Conservation (phyloP, 1,140 invertebrate species). For the Drosophila nigrodunni region DNA sequence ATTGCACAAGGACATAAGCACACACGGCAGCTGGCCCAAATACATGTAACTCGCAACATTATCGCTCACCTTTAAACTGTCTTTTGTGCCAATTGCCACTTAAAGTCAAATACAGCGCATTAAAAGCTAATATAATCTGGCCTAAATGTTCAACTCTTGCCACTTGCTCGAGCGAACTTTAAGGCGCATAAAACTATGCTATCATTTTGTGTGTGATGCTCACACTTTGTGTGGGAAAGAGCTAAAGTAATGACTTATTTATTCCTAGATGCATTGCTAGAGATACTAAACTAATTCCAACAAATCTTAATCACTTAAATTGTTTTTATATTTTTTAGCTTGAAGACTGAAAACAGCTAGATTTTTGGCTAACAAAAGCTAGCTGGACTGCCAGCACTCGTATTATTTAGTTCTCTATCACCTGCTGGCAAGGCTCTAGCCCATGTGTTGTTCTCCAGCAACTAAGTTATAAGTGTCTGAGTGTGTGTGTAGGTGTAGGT, state of each 20-base stretch:
- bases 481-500: background rate
- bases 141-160: background rate
- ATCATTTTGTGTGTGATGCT: constrained; percentile 1
- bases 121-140: constrained; percentile 27
- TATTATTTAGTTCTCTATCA: background rate
- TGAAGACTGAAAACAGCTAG: too few relatives aligned
- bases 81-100: constrained; percentile 17
- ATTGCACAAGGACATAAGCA: constrained; percentile 57
- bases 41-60: too few relatives aligned
- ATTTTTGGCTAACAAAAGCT: too few relatives aligned
- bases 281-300: too few relatives aligned
- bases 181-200: constrained; percentile 33
- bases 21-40: constrained; percentile 25
- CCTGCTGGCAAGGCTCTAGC: background rate
- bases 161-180: background rate
- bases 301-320: too few relatives aligned
- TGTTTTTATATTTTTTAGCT: too few relatives aligned
- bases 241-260: too few relatives aligned
- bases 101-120: constrained; percentile 22
- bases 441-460: constrained; percentile 23
- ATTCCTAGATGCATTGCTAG: too few relatives aligned
- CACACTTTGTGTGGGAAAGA: too few relatives aligned
- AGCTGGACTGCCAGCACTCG: too few relatives aligned
- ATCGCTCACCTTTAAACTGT: constrained; percentile 22
- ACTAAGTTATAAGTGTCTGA: constrained; percentile 15